phyloP scores from a whole-genome alignment of 2,797 vertebrate species.

The Anabas testudineus region DNA sequence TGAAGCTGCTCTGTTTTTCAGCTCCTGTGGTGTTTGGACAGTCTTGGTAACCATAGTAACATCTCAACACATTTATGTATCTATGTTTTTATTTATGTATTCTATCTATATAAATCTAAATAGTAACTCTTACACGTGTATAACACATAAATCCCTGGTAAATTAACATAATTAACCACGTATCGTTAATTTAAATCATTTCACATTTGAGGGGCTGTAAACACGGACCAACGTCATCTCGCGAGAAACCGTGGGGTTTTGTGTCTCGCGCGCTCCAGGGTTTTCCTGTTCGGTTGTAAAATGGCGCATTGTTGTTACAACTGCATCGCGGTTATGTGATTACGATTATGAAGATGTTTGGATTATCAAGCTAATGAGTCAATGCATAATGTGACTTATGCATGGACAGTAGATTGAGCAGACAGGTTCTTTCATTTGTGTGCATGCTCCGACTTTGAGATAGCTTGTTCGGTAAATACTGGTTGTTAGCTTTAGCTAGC shows the following conservation, averaged over 20 bases:
- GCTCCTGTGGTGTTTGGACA: conserved; percentile 53
- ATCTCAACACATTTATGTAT: fast-evolving
- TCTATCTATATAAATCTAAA: not conserved
- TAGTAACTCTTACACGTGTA: fast-evolving
- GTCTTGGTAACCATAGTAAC: conserved; percentile 74
- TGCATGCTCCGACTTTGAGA: conserved; percentile 38
- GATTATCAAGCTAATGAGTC: conserved; percentile 4
- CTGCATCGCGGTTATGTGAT: conserved; percentile 44
- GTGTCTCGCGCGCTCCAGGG: conserved; percentile 72
- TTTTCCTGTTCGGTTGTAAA: conserved; percentile 78
- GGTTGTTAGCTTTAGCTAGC: conserved; percentile 66
- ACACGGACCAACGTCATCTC: conserved; percentile 33
- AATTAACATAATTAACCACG: not conserved
- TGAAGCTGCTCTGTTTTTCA: not conserved
- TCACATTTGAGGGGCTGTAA: not conserved
- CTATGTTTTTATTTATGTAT: too few species aligned
- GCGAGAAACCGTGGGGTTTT: conserved; percentile 64
- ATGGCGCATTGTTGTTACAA: conserved; percentile 83
- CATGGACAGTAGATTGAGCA: conserved; percentile 10
- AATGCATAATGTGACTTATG: conserved; percentile 53
- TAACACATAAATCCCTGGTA: not conserved
- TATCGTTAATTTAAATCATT: not conserved
- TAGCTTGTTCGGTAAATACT: conserved; percentile 26
- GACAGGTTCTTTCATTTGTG: conserved; percentile 38
- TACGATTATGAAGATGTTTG: conserved; percentile 18